Percentiles rank a stretch among this genome's conserved stretches.
These are phyloP conservation scores for Pardalotus punctatus DNA, from an alignment of 2,113 vertebrate species.

Conservation along the genomic window DNA sequence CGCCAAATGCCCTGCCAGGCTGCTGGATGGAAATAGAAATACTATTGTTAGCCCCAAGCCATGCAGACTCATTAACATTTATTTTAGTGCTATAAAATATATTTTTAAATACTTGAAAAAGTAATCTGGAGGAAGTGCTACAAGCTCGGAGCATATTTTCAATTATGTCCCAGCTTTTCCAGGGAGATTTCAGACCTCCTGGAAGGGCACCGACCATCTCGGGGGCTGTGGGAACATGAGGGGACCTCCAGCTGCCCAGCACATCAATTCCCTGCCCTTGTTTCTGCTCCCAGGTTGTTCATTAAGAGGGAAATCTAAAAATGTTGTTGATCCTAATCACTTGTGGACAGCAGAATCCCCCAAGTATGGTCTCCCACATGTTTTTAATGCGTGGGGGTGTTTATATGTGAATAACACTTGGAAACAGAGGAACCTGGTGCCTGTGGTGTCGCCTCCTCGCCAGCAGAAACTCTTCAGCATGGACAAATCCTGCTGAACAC, in stretches of 20 bases:
- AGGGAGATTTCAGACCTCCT: background rate
- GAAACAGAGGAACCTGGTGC: background rate
- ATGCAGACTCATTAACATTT: conserved; percentile 19
- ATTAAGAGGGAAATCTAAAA: background rate
- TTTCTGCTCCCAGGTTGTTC: background rate
- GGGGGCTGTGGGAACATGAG: rapidly evolving
- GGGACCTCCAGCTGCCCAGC: background rate
- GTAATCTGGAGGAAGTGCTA: conserved; percentile 48
- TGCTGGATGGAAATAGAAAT: conserved; percentile 7
- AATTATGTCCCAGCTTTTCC: background rate
- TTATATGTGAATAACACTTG: background rate
- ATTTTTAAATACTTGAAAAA: conserved; percentile 46
- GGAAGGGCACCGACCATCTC: rapidly evolving
- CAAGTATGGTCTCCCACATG: background rate
- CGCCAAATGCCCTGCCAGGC: background rate
- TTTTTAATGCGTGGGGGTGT: background rate
- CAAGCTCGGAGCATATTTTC: background rate
- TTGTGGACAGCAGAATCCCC: background rate
- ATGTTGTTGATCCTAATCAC: rapidly evolving
- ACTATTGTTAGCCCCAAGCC: conserved; percentile 13
- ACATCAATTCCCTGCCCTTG: background rate
- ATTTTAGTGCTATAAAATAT: conserved; percentile 20
- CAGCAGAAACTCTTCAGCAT: background rate
- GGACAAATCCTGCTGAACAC: background rate
- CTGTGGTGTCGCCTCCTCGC: background rate